Base-by-base conservation (phyloP, 2,113 vertebrate species). In the Stegastes partitus region DNA sequence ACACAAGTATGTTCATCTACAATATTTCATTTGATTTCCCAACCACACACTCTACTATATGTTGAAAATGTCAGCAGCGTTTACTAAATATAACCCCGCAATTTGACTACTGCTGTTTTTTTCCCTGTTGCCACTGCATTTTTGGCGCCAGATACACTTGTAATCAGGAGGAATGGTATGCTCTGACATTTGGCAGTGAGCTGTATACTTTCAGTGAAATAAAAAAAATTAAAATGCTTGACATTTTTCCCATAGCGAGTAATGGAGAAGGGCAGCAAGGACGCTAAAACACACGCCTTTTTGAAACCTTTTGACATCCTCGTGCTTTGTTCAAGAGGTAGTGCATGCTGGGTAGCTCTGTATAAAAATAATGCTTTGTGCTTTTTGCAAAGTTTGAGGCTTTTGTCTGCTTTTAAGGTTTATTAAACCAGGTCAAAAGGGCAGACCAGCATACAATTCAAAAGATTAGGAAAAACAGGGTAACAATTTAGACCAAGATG, bases 141-240 rank as follows among this genome's bases (percentile, higher is more conserved):
- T 44, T 50, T 83, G 70, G 49, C 26, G 0, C 50, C 61, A 37
- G 42, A 18, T 34, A 37, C 50, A 45, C 56, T 56, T 77, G 68
- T 86, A 82, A 74, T 74, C 55, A 78, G 45, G 26, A 55, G 61
- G 56, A 64, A 57, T 68, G 50, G 44, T 44, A 59, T 77, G 62
- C 23, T 21, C 0, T 15, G 37, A 22, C 16, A n/a, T 69, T 58
- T 59, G 65, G 73, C 50, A 37, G 18, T 7, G 14, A 47, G 25
- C n/a, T 44, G 6, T 68, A 69, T 56, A 57, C 31, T 54, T 16
- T 58, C 7, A 31, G 54, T 19, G 5, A 79, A 44, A 56, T 31
- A 37, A 18, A 42, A 25, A 42, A 49, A 49, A n/a, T n/a, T n/a
- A 44, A 66, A 42, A 4, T 54, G 4, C 44, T 26, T 16, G 0